These are phyloP conservation scores for Limenitis camilla DNA, from an alignment of 2,888 invertebrate species.

Conservation along the genomic window DNA sequence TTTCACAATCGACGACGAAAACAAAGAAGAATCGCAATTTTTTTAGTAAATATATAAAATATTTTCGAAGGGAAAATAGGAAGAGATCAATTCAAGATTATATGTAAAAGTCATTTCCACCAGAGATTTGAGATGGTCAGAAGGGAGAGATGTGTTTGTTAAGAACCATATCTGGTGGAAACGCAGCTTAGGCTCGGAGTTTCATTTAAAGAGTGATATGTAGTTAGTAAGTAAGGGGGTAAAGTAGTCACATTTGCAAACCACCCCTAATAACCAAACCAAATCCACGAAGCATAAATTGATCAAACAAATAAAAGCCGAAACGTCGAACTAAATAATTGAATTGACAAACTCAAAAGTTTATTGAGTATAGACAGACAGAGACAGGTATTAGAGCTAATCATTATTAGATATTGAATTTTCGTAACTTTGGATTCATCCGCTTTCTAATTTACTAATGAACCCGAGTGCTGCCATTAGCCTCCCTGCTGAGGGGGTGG, in stretches of 20 bases:
- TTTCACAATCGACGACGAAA: no score
- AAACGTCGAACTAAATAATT: slow-evolving; percentile 70
- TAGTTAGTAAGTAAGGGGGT: no score
- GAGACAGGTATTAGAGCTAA: slow-evolving; percentile 66
- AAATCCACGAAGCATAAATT: slow-evolving; percentile 41
- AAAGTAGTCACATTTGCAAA: neutral
- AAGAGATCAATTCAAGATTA: no score
- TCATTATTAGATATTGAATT: slow-evolving; percentile 76
- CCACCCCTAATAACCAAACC: slow-evolving; percentile 30
- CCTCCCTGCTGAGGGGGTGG: slow-evolving; percentile 35
- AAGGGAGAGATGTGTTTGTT: no score
- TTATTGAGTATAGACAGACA: slow-evolving; percentile 59
- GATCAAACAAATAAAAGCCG: slow-evolving; percentile 50
- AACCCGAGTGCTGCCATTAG: slow-evolving; percentile 73
- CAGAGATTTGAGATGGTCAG: no score
- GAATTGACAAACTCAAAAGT: slow-evolving; percentile 61
- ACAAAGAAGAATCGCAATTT: no score
- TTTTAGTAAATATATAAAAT: no score
- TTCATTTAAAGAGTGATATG: no score
- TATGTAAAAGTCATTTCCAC: no score
- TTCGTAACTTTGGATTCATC: slow-evolving; percentile 75
- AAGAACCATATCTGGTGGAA: no score
- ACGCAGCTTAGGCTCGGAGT: no score
- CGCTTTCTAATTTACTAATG: slow-evolving; percentile 76
- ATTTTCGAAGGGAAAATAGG: no score